Evolutionary conservation across 2,113 vertebrate species (phyloP).

Genomic region (Hippopotamus amphibius): DNA sequence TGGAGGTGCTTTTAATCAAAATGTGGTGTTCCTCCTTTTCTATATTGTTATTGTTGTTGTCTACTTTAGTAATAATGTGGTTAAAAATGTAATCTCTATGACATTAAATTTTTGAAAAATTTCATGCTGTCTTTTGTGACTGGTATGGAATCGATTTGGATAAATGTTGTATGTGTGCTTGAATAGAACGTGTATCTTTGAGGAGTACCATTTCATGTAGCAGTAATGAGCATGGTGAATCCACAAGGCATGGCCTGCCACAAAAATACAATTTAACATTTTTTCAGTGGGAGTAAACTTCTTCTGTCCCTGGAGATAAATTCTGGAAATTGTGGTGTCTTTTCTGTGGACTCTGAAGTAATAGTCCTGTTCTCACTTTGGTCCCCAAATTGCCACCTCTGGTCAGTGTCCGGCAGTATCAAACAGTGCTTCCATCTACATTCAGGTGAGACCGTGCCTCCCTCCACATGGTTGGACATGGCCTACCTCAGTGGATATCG

Average conservation of each 20-base stretch:
- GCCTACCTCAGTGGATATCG: neutral
- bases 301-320: neutral
- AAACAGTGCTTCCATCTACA: too few relatives aligned
- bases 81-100: neutral
- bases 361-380: neutral
- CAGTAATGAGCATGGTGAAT: conserved; percentile 8
- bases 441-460: neutral
- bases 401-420: neutral
- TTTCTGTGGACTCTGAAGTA: neutral
- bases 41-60: neutral
- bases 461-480: neutral
- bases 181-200: neutral
- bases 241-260: neutral
- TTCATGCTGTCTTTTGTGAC: neutral
- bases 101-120: neutral
- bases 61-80: neutral
- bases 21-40: neutral
- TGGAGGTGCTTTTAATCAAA: conserved; percentile 28
- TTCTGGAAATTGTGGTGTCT: neutral
- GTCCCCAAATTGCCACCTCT: neutral
- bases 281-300: neutral
- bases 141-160: neutral
- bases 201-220: neutral
- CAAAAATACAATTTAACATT: neutral
- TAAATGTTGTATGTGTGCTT: neutral